phyloP scores from a whole-genome alignment of 2,113 vertebrate genomes.

The Mesocricetus auratus region DNA sequence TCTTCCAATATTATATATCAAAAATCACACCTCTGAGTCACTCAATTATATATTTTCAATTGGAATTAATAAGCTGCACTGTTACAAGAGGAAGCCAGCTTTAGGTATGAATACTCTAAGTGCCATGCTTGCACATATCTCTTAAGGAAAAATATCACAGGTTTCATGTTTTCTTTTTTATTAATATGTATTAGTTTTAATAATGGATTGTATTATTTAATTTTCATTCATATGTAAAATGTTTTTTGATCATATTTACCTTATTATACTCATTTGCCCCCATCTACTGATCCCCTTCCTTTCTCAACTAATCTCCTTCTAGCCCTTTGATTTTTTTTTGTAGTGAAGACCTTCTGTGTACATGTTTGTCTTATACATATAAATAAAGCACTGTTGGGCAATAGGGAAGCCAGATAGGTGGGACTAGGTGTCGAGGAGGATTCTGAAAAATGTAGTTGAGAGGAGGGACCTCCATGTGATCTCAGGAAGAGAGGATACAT shows the following conservation, averaged over 20 bases:
- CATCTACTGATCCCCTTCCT: neutral
- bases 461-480: too few species aligned
- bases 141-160: constrained; percentile 23
- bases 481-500: too few species aligned
- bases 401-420: too few species aligned
- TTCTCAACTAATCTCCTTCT: neutral
- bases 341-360: too few species aligned
- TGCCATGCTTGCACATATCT: neutral
- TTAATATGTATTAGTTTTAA: neutral
- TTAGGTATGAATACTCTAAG: neutral
- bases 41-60: constrained; percentile 36
- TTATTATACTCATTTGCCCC: neutral
- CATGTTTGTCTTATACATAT: too few species aligned
- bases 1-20: constrained; percentile 32
- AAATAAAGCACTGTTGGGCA: too few species aligned
- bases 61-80: constrained; percentile 27
- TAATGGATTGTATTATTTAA: neutral
- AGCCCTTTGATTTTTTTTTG: neutral
- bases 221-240: neutral
- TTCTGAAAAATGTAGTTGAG: too few species aligned
- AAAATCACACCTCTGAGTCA: constrained; percentile 25
- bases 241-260: neutral
- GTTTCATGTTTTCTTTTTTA: neutral
- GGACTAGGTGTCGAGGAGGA: too few species aligned
- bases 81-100: neutral